A percentile compares a stretch with the other conserved stretches of the same genome.
These are phyloP conservation scores for Caenorhabditis plicata DNA, from an alignment of 2,888 invertebrate genomes.

Conservation along the genomic window DNA sequence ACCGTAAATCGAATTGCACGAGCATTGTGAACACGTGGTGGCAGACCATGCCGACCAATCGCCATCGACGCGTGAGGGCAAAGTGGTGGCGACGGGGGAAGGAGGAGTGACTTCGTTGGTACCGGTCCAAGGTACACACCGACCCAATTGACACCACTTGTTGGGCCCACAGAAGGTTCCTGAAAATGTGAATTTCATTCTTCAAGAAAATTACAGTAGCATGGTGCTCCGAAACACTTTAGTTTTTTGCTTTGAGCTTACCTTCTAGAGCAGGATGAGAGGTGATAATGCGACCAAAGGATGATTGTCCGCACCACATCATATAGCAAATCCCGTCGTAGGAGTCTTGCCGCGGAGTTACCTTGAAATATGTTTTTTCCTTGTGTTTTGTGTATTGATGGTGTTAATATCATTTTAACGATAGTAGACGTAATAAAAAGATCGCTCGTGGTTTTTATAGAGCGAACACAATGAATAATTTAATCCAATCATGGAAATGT, in stretches of 20 bases:
- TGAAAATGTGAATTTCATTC: slow-evolving; percentile 8
- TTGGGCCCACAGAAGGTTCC: slow-evolving; percentile 62
- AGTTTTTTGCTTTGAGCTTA: no score
- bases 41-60: slow-evolving; percentile 62
- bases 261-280: slow-evolving; percentile 63
- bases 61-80: slow-evolving; percentile 51
- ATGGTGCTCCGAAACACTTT: slow-evolving; percentile 13
- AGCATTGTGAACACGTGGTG: slow-evolving; percentile 55
- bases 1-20: slow-evolving; percentile 50
- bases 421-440: neutral
- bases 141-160: slow-evolving; percentile 63
- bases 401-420: neutral
- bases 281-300: slow-evolving; percentile 64
- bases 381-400: neutral
- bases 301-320: slow-evolving; percentile 66
- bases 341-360: slow-evolving; percentile 61
- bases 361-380: slow-evolving; percentile 35
- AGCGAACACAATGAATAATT: neutral
- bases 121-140: slow-evolving; percentile 63
- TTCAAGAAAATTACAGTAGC: slow-evolving; percentile 2
- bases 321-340: slow-evolving; percentile 65
- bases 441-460: neutral
- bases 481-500: neutral
- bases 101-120: slow-evolving; percentile 32
- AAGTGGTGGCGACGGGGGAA: slow-evolving; percentile 15